Evolutionary conservation across 2,888 invertebrate genomes (phyloP), one percentile per base, ranked within the genome.

Genomic region (Pristionchus exspectatus): DNA sequence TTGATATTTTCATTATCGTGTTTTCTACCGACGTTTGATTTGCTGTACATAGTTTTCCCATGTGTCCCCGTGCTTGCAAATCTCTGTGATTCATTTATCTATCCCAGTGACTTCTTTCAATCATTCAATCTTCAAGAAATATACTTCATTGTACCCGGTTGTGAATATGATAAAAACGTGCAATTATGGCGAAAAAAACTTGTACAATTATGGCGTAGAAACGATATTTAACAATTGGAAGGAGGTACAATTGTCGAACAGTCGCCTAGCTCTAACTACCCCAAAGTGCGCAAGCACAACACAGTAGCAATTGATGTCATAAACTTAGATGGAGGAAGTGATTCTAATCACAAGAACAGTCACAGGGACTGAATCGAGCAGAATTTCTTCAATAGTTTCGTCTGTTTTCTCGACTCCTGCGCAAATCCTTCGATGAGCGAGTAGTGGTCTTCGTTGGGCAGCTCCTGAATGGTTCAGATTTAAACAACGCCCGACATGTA

Each of bases 401-500:
- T 87, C 72, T 87, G 87, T 21, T 87, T 50, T 12, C n/a, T 87
- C 24, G 44, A 16, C 54, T 50, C 72, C 7, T 27, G n/a, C 3
- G 50, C 24, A n/a, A 87, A 54, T 72, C 87, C 72, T 14, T 87
- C 59, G 38, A 87, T 72, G 5, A 87, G 44, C 21, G 87, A 72
- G 54, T 38, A 87, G 30, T 87, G 87, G 72, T 87, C 87, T 30
- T 72, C 87, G 24, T 59, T 38, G 0, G 69, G 59, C 0, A 87
- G 50, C 18, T 87, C 87, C 87, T 87, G 24, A 10, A 63, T 5
- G 38, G 38, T 38, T 38, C 2, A 38, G 5, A 3, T 38, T 38
- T 38, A 38, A 38, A 3, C 38, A 38, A 5, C 38, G 5, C 38
- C 2, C 38, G 5, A 38, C 38, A 38, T 2, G 2, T 38, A 38